Evolutionary conservation across 2,888 invertebrate species (phyloP).

Genomic region (Cephus rjabovi): DNA sequence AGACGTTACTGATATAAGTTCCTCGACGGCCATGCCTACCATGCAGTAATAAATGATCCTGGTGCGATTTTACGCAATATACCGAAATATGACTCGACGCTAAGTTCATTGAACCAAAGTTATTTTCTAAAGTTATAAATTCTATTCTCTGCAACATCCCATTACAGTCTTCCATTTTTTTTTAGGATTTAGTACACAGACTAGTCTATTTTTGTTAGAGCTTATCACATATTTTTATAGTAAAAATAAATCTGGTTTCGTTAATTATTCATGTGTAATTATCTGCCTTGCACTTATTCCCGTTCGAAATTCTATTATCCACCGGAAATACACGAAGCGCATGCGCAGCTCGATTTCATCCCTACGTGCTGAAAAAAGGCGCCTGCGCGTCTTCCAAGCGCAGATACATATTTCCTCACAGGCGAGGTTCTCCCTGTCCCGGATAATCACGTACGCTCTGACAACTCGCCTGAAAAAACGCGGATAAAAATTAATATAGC

Average conservation of each 20-base stretch:
- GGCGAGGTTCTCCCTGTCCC: conserved; percentile 51
- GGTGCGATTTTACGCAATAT: neutral
- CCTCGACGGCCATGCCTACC: conserved; percentile 90
- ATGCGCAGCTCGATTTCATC: conserved; percentile 27
- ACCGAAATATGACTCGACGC: neutral
- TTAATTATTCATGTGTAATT: neutral
- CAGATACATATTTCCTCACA: conserved; percentile 42
- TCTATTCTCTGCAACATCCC: neutral
- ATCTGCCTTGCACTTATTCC: neutral
- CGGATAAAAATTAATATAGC: conserved; percentile 7
- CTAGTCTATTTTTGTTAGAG: neutral
- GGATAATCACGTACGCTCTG: conserved; percentile 41
- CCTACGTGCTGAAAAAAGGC: conserved; percentile 25
- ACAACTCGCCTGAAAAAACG: conserved; percentile 33
- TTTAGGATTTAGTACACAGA: neutral
- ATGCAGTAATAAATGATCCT: conserved; percentile 70
- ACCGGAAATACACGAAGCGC: conserved; percentile 26
- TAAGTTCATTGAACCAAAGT: neutral
- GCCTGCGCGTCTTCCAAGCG: conserved; percentile 50
- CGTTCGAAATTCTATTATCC: neutral
- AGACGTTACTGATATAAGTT: conserved; percentile 81
- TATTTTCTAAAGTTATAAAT: no score
- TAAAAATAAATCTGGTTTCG: neutral
- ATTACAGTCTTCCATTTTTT: neutral
- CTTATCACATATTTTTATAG: neutral